A percentile compares a stretch with the other conserved stretches of the same genome.
Conservation (phyloP, 2,797 vertebrate species). For the Taeniopygia guttata region DNA sequence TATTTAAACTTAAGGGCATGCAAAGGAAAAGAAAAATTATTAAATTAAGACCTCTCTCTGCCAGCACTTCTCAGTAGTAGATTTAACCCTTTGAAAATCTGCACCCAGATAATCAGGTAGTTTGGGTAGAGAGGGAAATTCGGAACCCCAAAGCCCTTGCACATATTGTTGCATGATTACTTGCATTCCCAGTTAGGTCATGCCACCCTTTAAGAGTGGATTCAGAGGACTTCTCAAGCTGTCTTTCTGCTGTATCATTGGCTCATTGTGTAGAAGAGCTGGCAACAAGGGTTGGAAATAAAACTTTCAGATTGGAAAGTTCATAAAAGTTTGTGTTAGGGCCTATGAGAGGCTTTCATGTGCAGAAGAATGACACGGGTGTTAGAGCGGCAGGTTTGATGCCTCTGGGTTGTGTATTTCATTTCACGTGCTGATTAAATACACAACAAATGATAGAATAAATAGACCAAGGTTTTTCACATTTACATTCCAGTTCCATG, state of each 20-base stretch:
- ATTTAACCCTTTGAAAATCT: not conserved
- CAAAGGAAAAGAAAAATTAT: not conserved
- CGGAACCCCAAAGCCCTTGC: not conserved
- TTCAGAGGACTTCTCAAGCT: not conserved
- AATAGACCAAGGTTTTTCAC: not conserved
- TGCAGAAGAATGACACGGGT: not conserved
- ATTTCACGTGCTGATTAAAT: not conserved
- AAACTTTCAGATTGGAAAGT: not conserved
- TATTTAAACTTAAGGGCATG: accelerated
- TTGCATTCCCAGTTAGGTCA: not conserved
- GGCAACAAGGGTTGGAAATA: not conserved
- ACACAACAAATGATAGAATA: not conserved
- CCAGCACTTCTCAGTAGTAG: not conserved
- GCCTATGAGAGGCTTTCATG: not conserved
- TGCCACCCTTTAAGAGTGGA: not conserved
- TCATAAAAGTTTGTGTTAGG: not conserved
- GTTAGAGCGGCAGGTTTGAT: not conserved
- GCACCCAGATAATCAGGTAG: not conserved
- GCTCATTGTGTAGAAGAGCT: not conserved
- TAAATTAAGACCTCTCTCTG: not conserved
- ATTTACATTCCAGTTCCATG: not conserved
- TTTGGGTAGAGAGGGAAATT: not conserved
- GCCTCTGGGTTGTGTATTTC: not conserved
- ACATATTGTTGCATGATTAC: not conserved
- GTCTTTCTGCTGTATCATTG: not conserved